Conservation (phyloP, 2,113 vertebrate genomes). For the Solenodon paradoxus region DNA sequence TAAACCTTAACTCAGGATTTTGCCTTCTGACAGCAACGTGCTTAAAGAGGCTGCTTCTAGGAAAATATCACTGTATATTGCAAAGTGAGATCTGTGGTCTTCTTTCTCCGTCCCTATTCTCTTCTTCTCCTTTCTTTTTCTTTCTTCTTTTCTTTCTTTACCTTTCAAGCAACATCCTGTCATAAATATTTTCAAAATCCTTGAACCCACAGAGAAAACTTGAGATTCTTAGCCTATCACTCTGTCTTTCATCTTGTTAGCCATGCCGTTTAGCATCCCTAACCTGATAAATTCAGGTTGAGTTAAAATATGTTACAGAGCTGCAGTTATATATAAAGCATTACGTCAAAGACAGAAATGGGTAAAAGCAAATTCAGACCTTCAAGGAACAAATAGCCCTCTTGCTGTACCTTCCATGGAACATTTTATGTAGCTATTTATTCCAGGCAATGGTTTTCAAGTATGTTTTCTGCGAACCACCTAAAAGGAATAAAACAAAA, state of each 20-base stretch:
- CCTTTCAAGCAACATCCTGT: background rate
- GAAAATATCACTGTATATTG: background rate
- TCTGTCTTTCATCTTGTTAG: background rate
- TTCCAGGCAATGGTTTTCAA: background rate
- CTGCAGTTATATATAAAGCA: background rate
- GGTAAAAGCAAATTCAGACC: background rate
- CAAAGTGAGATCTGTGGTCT: background rate
- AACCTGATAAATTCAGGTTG: background rate
- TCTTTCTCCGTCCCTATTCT: background rate
- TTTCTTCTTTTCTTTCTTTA: background rate
- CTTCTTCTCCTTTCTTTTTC: background rate
- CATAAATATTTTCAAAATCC: background rate
- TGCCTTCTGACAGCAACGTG: background rate
- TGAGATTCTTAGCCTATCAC: background rate
- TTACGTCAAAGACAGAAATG: background rate
- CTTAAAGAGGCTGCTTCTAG: background rate
- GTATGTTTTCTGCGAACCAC: background rate
- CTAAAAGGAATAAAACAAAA: background rate
- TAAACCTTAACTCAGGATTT: background rate
- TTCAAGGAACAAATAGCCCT: background rate
- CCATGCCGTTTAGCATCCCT: background rate
- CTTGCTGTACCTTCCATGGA: background rate
- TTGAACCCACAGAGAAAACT: background rate
- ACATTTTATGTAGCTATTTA: slow-evolving; percentile 27
- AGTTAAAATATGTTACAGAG: background rate